Evolutionary conservation across 37 sponge, comb jelly and placozoan species (phyloP).

Genomic region (Corticium candelabrum): DNA sequence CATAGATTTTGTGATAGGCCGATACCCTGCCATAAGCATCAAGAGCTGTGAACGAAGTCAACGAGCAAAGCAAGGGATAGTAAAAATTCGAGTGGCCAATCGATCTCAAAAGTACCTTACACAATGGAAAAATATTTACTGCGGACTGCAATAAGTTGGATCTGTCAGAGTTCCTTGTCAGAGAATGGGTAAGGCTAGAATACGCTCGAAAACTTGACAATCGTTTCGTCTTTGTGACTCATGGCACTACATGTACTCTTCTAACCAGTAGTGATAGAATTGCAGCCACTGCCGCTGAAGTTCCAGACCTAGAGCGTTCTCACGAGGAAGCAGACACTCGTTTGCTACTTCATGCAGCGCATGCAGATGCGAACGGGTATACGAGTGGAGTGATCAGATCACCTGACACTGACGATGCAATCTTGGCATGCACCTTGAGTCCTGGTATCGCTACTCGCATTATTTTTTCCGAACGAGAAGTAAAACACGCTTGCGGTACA

Average conservation of each 20-base stretch:
- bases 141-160: neutral
- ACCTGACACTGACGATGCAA: neutral
- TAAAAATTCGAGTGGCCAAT: too few relatives aligned
- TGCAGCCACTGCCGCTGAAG: neutral
- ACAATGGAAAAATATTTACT: too few relatives aligned
- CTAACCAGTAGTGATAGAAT: neutral
- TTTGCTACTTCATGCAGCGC: neutral
- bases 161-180: neutral
- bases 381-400: neutral
- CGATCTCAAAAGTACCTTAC: too few relatives aligned
- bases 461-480: neutral
- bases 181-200: neutral
- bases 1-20: too few relatives aligned
- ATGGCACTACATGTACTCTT: neutral
- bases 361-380: neutral
- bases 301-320: neutral
- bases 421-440: neutral
- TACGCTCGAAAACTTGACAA: neutral
- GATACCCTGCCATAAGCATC: too few relatives aligned
- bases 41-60: too few relatives aligned
- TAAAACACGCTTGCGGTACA: neutral
- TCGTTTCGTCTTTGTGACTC: neutral
- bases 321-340: slow-evolving; percentile 1
- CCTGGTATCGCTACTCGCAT: neutral
- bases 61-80: too few relatives aligned